Percentiles rank a stretch among this genome's conserved stretches.
Evolutionary conservation across 2,888 invertebrate genomes (phyloP).

Genomic region (Pyrrhosoma nymphula): DNA sequence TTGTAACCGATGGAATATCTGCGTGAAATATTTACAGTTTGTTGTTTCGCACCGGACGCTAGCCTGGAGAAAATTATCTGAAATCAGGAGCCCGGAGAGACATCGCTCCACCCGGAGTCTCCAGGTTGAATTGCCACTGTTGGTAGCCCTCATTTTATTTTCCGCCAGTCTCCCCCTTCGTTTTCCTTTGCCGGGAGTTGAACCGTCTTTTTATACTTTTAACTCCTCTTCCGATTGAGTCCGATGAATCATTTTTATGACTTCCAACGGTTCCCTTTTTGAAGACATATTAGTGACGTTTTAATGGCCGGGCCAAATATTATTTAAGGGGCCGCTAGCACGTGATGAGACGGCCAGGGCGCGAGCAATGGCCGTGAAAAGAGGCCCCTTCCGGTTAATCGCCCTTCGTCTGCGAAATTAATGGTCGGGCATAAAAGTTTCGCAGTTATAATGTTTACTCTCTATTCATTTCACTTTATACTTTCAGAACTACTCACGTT

Average conservation of each 20-base stretch:
- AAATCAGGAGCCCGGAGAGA: too few relatives aligned
- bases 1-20: too few relatives aligned
- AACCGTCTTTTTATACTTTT: neutral
- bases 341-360: neutral
- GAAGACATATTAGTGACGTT: neutral
- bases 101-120: too few relatives aligned
- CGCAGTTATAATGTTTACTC: neutral
- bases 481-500: too few relatives aligned
- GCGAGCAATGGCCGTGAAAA: neutral
- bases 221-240: neutral
- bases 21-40: too few relatives aligned
- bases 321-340: neutral
- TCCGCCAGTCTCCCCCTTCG: neutral
- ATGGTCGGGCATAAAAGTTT: neutral
- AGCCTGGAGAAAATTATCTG: too few relatives aligned
- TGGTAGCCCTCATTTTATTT: too few relatives aligned
- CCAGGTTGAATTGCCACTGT: too few relatives aligned
- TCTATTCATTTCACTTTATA: too few relatives aligned
- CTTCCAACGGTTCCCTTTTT: neutral
- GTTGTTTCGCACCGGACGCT: too few relatives aligned
- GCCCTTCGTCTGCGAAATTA: neutral
- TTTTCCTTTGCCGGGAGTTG: neutral
- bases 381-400: neutral
- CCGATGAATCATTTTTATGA: constrained; percentile 28
- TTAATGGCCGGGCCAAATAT: constrained; percentile 6